These are phyloP conservation scores for Capreolus pygargus DNA, from an alignment of 2,113 vertebrate genomes.

Conservation along the genomic window DNA sequence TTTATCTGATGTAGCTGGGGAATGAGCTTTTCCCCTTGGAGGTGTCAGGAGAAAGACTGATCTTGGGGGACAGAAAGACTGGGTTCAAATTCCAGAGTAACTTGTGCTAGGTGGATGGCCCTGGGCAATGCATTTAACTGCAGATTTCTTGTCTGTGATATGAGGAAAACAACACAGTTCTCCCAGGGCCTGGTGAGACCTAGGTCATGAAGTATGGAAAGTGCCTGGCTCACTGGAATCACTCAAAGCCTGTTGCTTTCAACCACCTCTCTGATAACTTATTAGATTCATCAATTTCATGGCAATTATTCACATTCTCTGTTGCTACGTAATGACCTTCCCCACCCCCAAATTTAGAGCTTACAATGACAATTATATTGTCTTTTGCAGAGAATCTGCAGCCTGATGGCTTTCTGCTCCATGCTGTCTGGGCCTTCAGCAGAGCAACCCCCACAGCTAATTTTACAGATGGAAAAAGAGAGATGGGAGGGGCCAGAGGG, in stretches of 20 bases:
- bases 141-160: not conserved
- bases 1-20: not conserved
- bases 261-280: not conserved
- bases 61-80: not conserved
- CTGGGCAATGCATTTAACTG: not conserved
- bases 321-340: not conserved
- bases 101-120: not conserved
- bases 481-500: not conserved
- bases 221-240: too few relatives aligned
- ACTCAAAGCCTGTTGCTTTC: not conserved
- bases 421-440: not conserved
- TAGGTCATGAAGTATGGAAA: not conserved
- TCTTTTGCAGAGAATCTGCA: not conserved
- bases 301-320: not conserved
- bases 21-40: not conserved
- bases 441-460: not conserved
- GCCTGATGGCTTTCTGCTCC: not conserved
- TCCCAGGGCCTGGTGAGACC: not conserved
- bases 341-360: not conserved
- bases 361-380: not conserved
- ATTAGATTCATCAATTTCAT: not conserved
- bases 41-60: not conserved
- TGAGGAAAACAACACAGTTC: not conserved
- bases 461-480: not conserved
- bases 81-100: not conserved